Evolutionary conservation across 2,797 vertebrate species (phyloP).

Genomic region (Anguilla anguilla): DNA sequence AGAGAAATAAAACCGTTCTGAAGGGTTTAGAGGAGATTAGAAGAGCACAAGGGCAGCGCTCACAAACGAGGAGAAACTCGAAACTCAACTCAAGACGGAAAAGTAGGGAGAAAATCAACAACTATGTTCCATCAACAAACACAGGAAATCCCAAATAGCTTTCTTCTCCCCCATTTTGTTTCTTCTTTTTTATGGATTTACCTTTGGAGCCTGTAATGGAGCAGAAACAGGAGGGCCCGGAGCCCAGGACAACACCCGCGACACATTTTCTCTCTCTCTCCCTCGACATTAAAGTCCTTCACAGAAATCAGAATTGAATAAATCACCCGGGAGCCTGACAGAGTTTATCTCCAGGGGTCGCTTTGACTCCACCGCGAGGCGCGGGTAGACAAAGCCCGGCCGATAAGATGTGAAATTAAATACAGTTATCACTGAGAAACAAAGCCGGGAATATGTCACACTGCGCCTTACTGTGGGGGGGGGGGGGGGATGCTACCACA

Average conservation of each 20-base stretch:
- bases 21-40: conserved; percentile 47
- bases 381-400: conserved; percentile 77
- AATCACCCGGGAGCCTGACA: conserved; percentile 85
- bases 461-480: conserved; percentile 52
- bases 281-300: conserved; percentile 82
- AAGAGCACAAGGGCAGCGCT: conserved; percentile 54
- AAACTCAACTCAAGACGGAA: conserved; percentile 57
- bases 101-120: conserved; percentile 54
- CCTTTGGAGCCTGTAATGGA: conserved; percentile 57
- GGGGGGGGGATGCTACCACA: conserved; percentile 34
- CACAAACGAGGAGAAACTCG: conserved; percentile 66
- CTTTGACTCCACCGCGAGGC: conserved; percentile 73
- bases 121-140: conserved; percentile 75
- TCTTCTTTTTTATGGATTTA: conserved; percentile 62
- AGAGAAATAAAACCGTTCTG: conserved; percentile 54
- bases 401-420: conserved; percentile 83
- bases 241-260: conserved; percentile 73
- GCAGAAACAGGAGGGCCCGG: conserved; percentile 66
- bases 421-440: conserved; percentile 82
- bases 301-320: conserved; percentile 87
- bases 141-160: conserved; percentile 78
- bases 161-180: conserved; percentile 53
- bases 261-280: conserved; percentile 68
- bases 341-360: conserved; percentile 85
- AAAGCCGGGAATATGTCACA: conserved; percentile 68